A percentile compares a stretch with the other conserved stretches of the same genome.
These are phyloP conservation scores for Hypselothyrea guttata DNA, from an alignment of 2,888 invertebrate genomes.

Conservation along the genomic window DNA sequence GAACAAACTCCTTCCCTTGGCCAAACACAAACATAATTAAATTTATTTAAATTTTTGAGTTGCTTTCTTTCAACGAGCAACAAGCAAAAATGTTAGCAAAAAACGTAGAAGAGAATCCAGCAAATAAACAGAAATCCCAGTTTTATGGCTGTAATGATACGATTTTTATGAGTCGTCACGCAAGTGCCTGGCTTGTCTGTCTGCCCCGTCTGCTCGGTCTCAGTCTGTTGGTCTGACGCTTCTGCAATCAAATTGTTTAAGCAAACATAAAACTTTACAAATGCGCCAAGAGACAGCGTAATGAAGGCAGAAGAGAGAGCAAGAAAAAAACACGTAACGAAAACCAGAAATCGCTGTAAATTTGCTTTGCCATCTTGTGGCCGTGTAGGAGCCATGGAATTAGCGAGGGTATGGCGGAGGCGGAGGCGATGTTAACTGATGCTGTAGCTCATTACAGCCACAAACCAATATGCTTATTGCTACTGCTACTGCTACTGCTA, in stretches of 20 bases:
- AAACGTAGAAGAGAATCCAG: conserved; percentile 36
- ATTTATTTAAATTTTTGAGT: conserved; percentile 70
- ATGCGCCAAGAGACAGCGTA: conserved; percentile 47
- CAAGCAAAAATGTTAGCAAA: conserved; percentile 16
- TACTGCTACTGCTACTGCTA: conserved; percentile 38
- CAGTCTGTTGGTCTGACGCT: conserved; percentile 10
- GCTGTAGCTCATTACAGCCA: conserved; percentile 67
- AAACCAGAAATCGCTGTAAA: conserved; percentile 48
- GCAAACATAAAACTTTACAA: conserved; percentile 74
- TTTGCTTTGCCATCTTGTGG: conserved; percentile 54
- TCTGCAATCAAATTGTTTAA: conserved; percentile 72
- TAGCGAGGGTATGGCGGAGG: not conserved
- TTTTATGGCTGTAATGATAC: conserved; percentile 74
- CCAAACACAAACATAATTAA: conserved; percentile 68
- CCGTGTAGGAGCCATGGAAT: not conserved
- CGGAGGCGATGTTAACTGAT: conserved; percentile 7
- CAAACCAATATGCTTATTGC: conserved; percentile 76
- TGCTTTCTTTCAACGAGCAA: conserved; percentile 21
- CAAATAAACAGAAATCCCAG: conserved; percentile 71
- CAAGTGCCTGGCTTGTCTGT: conserved; percentile 35
- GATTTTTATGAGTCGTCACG: conserved; percentile 74
- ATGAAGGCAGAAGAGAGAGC: conserved; percentile 24
- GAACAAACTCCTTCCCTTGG: not conserved
- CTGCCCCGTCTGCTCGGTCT: conserved; percentile 1
- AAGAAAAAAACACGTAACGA: conserved; percentile 2